Conservation (phyloP, 2,888 invertebrate genomes). For the Silvanus unidentatus region DNA sequence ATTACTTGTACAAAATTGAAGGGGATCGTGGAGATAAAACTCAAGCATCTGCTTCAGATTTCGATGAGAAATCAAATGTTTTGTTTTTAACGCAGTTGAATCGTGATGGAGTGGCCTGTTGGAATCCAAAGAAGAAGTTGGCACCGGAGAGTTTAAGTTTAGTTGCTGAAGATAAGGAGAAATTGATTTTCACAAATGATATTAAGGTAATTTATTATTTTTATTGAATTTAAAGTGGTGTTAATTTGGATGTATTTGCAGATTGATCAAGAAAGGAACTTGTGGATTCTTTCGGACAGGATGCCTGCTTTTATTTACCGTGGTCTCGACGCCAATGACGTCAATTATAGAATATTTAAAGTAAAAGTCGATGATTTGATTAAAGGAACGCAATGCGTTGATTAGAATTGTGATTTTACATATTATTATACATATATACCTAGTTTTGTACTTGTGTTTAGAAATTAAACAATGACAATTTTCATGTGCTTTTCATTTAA, state of each 20-base stretch:
- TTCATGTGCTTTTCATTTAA: too few species aligned
- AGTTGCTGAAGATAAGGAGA: slow-evolving; percentile 61
- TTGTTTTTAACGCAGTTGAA: slow-evolving; percentile 74
- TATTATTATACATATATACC: slow-evolving; percentile 5
- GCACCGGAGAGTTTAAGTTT: slow-evolving; percentile 61
- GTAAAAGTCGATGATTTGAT: slow-evolving; percentile 45
- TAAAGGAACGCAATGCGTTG: slow-evolving; percentile 43
- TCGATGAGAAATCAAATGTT: slow-evolving; percentile 62
- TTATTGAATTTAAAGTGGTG: neutral
- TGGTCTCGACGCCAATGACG: slow-evolving; percentile 57
- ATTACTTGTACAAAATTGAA: slow-evolving; percentile 67
- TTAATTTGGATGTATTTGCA: slow-evolving; percentile 34
- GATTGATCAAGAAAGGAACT: slow-evolving; percentile 56
- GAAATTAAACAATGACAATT: too few species aligned
- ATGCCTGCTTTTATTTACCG: slow-evolving; percentile 67
- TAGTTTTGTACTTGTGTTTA: too few species aligned
- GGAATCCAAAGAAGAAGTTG: slow-evolving; percentile 66
- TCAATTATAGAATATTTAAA: slow-evolving; percentile 58
- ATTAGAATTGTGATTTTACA: slow-evolving; percentile 11
- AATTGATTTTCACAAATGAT: slow-evolving; percentile 73
- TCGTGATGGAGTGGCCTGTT: slow-evolving; percentile 72
- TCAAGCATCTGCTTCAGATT: slow-evolving; percentile 69
- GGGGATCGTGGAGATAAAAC: slow-evolving; percentile 66
- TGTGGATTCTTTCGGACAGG: slow-evolving; percentile 74
- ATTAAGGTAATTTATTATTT: slow-evolving; percentile 52